phyloP scores from a whole-genome alignment of 2,888 invertebrate genomes.

The Heliconius aoede region DNA sequence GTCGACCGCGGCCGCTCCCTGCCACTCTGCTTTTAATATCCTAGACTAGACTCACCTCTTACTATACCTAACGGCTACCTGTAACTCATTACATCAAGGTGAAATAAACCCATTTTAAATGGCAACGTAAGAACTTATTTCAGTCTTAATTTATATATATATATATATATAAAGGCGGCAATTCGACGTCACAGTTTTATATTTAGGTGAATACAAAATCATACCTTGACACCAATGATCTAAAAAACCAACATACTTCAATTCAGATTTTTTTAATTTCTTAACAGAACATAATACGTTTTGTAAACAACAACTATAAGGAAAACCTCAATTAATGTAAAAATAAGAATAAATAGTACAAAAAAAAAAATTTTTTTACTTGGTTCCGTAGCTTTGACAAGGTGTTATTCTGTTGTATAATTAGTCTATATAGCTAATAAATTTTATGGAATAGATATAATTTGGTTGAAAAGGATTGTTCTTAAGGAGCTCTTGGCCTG shows the following conservation, averaged over 20 bases:
- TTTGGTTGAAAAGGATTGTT: neutral
- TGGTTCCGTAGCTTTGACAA: neutral
- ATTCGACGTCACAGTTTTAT: neutral
- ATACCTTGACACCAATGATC: conserved; percentile 22
- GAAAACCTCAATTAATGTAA: neutral
- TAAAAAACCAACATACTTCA: conserved; percentile 9
- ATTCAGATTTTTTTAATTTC: neutral
- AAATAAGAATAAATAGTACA: neutral
- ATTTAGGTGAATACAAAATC: neutral
- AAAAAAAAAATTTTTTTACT: neutral
- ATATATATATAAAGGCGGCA: neutral
- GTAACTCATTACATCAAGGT: conserved; percentile 76
- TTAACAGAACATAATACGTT: neutral
- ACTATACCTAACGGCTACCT: conserved; percentile 72
- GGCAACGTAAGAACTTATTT: conserved; percentile 46
- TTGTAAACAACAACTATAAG: neutral
- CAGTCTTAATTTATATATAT: conserved; percentile 20
- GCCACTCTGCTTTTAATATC: conserved; percentile 78
- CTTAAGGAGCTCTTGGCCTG: neutral
- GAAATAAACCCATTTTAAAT: conserved; percentile 59
- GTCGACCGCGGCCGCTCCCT: conserved; percentile 77
- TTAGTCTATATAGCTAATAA: no score
- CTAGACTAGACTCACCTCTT: conserved; percentile 80
- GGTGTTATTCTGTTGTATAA: neutral
- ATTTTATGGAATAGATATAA: no score